Base-by-base conservation (phyloP, 2,888 invertebrate species). In the Opisthograptis luteolata region DNA sequence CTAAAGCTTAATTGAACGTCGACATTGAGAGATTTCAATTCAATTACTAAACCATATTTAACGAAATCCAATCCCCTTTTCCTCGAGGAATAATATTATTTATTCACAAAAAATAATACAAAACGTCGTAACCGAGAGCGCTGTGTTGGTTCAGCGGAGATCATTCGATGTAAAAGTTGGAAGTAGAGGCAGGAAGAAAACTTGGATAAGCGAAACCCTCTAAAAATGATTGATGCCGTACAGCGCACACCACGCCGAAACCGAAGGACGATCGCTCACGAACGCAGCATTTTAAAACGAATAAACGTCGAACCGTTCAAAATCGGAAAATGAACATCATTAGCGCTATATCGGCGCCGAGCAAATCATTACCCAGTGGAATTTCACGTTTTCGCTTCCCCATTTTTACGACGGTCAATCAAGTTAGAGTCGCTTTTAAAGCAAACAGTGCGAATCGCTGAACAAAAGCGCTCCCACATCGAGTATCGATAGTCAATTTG, bases 11-110 rank as follows among this genome's bases (percentile, higher is more conserved):
- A 90, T 90, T 90, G 88, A 87, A 90, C 79, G 84, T 83, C 88
- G 90, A 88, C 90, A 88, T 90, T 90, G 90, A 89, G 85, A 90
- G 90, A 90, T 90, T 90, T 90, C 90, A 90, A 90, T 90, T 90
- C 90, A 90, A 90, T 90, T 90, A 90, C 88, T 89, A 90, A 89
- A 87, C 87, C 90, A 90, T 88, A 90, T 90, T 90, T 89, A 90
- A 88, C 89, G 90, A 90, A 90, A 90, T 89, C 87, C 88, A 89
- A 90, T 90, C 90, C 88, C 85, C 84, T 87, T 89, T 87, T 82
- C 87, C 84, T 82, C 73, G 81, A 80, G 84, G 74, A 88, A 90
- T 88, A 89, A 90, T 90, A 89, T 89, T 89, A 89, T 90, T 90
- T 89, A 90, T 90, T 89, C 88, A 85, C 83, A 87, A 87, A 89